Evolutionary conservation across 2,797 vertebrate genomes (phyloP).

Genomic region (Xiphorhynchus erythropygius): DNA sequence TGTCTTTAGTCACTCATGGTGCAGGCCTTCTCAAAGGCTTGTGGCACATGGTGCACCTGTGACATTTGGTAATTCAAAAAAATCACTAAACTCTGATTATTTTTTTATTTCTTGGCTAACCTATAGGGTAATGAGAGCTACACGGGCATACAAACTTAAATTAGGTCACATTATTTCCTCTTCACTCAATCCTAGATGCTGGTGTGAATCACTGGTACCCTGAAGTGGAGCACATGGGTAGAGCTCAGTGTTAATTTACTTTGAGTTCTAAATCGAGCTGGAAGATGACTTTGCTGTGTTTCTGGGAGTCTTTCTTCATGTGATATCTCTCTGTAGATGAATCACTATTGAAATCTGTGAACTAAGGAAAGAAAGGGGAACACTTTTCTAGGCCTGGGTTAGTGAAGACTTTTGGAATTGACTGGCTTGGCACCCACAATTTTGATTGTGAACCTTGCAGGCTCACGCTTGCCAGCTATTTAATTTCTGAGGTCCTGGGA

Average conservation of each 20-base stretch:
- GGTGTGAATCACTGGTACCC: not conserved
- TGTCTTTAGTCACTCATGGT: not conserved
- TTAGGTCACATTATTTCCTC: not conserved
- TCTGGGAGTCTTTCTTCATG: not conserved
- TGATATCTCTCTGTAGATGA: not conserved
- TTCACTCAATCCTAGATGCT: not conserved
- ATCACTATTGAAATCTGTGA: not conserved
- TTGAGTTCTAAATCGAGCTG: not conserved
- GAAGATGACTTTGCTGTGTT: not conserved
- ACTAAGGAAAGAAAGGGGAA: not conserved
- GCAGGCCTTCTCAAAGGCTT: not conserved
- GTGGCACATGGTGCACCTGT: accelerated
- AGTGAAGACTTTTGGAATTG: not conserved
- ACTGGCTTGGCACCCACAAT: not conserved
- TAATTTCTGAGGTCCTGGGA: not conserved
- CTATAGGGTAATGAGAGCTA: not conserved
- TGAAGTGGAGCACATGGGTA: not conserved
- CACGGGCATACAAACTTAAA: not conserved
- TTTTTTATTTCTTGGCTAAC: not conserved
- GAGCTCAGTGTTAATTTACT: not conserved
- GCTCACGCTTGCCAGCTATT: not conserved
- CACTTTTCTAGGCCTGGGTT: not conserved
- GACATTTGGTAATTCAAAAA: not conserved
- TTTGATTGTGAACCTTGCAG: not conserved
- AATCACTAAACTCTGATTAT: not conserved